Evolutionary conservation across 2,113 vertebrate genomes (phyloP).

Genomic region (Nycticorax nycticorax): DNA sequence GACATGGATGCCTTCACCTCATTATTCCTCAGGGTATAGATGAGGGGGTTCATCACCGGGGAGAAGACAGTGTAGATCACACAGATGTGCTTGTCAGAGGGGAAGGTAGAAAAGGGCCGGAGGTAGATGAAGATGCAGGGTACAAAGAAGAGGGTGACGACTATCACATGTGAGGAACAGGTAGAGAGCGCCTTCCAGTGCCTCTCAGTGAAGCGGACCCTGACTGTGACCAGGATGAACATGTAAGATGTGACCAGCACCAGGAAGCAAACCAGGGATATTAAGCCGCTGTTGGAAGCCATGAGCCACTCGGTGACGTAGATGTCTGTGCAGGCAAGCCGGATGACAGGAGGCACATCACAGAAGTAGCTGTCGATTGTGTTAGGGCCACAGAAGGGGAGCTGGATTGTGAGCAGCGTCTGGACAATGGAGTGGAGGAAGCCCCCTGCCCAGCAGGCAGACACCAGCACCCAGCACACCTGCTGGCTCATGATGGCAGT

Average conservation of each 20-base stretch:
- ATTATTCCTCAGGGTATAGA: conserved; percentile 29
- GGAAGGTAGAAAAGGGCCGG: neutral
- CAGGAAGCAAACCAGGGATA: conserved; percentile 58
- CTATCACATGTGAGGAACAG: conserved; percentile 30
- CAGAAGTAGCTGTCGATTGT: conserved; percentile 44
- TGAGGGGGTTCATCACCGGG: conserved; percentile 12
- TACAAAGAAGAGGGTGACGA: conserved; percentile 34
- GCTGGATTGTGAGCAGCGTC: neutral
- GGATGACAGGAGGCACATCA: neutral
- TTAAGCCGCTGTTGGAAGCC: conserved; percentile 48
- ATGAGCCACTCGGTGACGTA: conserved; percentile 41
- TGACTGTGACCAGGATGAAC: conserved; percentile 21
- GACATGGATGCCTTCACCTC: conserved; percentile 34
- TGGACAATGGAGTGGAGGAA: conserved; percentile 42
- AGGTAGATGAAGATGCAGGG: conserved; percentile 61
- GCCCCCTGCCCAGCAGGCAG: conserved; percentile 41
- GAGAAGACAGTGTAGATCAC: neutral
- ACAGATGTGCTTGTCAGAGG: neutral
- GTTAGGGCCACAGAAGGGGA: conserved; percentile 54
- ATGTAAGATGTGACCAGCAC: conserved; percentile 50
- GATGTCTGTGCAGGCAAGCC: conserved; percentile 42
- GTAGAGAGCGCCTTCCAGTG: conserved; percentile 51
- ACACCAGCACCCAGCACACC: conserved; percentile 2
- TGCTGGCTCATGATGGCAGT: neutral
- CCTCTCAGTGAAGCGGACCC: neutral